Evolutionary conservation across 2,888 invertebrate species (phyloP).

Genomic region (Oegoconia quadripuncta): DNA sequence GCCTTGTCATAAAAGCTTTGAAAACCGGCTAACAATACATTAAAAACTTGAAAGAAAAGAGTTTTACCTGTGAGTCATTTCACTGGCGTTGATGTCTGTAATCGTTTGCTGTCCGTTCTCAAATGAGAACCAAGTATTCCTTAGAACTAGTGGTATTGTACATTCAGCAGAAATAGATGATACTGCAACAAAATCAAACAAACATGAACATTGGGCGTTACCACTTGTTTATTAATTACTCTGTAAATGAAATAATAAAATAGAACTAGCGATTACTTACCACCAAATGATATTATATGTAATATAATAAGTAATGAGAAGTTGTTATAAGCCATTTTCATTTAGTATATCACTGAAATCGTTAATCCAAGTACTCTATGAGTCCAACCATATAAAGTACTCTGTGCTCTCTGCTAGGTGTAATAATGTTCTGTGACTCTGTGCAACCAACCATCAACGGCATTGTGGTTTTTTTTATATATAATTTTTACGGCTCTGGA

Average conservation of each 20-base stretch:
- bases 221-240: slow-evolving; percentile 30
- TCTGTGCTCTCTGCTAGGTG: too few relatives aligned
- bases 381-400: too few relatives aligned
- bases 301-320: slow-evolving; percentile 24
- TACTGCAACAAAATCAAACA: slow-evolving; percentile 45
- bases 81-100: slow-evolving; percentile 89
- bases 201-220: slow-evolving; percentile 55
- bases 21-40: too few relatives aligned
- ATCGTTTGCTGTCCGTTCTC: slow-evolving; percentile 91
- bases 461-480: too few relatives aligned
- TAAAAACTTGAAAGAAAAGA: slow-evolving; percentile 5
- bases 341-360: too few relatives aligned
- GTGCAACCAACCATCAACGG: too few relatives aligned
- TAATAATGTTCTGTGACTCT: too few relatives aligned
- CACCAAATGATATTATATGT: slow-evolving; percentile 28
- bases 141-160: slow-evolving; percentile 86
- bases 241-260: slow-evolving; percentile 18
- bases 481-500: too few relatives aligned
- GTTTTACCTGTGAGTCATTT: slow-evolving; percentile 83
- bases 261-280: slow-evolving; percentile 27
- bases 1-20: too few relatives aligned
- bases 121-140: slow-evolving; percentile 95
- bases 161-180: slow-evolving; percentile 72
- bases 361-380: too few relatives aligned
- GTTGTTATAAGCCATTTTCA: slow-evolving; percentile 32